Evolutionary conservation across 2,113 vertebrate genomes (phyloP).

Genomic region (Aptenodytes forsteri): DNA sequence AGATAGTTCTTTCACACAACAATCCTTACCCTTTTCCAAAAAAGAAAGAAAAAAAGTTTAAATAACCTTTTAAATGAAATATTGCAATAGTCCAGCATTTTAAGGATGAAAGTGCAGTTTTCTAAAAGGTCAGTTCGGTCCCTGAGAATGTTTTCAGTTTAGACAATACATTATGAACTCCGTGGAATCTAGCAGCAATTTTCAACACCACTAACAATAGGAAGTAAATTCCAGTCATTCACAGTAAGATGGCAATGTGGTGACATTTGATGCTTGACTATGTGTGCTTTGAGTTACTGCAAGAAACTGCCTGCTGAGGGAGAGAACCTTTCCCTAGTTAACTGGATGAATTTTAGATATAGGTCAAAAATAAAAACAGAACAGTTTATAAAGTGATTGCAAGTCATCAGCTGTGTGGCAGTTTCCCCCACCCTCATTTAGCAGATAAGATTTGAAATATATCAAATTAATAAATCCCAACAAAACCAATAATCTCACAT

Average conservation of each 20-base stretch:
- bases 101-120: conserved; percentile 73
- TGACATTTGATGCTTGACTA: conserved; percentile 75
- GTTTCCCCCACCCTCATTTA: neutral
- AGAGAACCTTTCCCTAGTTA: conserved; percentile 12
- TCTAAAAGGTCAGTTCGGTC: conserved; percentile 74
- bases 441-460: conserved; percentile 58
- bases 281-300: conserved; percentile 38
- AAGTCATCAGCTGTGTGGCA: neutral
- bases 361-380: conserved; percentile 43
- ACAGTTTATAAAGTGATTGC: conserved; percentile 26
- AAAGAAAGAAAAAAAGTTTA: conserved; percentile 47
- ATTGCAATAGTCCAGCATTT: conserved; percentile 65
- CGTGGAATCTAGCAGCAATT: conserved; percentile 60
- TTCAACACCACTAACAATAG: conserved; percentile 70
- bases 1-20: neutral
- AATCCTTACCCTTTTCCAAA: conserved; percentile 54
- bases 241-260: conserved; percentile 77
- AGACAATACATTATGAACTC: conserved; percentile 70
- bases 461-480: conserved; percentile 80
- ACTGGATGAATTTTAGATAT: conserved; percentile 46
- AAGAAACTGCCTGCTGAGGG: conserved; percentile 11
- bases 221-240: conserved; percentile 74
- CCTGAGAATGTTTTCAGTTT: conserved; percentile 72
- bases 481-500: conserved; percentile 73
- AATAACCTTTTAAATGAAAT: conserved; percentile 80